Base-by-base conservation (phyloP, 2,113 vertebrate genomes). In the Pelusios castaneus region DNA sequence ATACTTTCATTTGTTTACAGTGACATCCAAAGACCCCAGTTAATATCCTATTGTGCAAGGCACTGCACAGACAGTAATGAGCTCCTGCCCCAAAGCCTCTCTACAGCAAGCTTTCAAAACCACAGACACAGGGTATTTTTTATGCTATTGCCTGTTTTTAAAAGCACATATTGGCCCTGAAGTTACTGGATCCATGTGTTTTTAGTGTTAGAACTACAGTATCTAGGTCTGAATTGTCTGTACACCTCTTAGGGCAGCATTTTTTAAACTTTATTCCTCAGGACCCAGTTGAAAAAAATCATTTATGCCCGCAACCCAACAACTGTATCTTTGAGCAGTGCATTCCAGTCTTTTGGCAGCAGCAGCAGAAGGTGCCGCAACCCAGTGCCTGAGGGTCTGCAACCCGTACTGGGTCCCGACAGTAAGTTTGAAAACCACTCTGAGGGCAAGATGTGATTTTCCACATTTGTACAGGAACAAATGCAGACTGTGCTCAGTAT, bases 401-500 rank as follows among this genome's bases (percentile, higher is more conserved):
- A n/a, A n/a, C n/a, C n/a, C n/a, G n/a, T n/a, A n/a, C n/a, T n/a
- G n/a, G n/a, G n/a, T n/a, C n/a, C n/a, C n/a, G n/a, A n/a, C n/a
- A n/a, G n/a, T n/a, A n/a, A n/a, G n/a, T n/a, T n/a, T n/a, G n/a
- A n/a, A n/a, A n/a, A n/a, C n/a, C n/a, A n/a, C 85, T 21, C 14
- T 38, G 17, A 38, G 67, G n/a, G 17, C 17, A 10, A 70, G 34
- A 24, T 25, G 10, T 60, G 16, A 52, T 88, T 11, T 29, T 47
- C 87, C 55, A n/a, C 21, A 70, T 29, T 80, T 47, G 52, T 43
- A 27, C 1, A 76, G 38, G 51, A 83, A 4, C n/a, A 63, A 1
- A 4, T 8, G 6, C 2, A 1, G 19, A 16, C 1, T 67, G 43
- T 1, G 5, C 8, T 41, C 5, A 10, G 1, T 52, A 75, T 70